These are phyloP conservation scores for Ethmia dodecea DNA, from an alignment of 2,888 invertebrate genomes.

Conservation along the genomic window DNA sequence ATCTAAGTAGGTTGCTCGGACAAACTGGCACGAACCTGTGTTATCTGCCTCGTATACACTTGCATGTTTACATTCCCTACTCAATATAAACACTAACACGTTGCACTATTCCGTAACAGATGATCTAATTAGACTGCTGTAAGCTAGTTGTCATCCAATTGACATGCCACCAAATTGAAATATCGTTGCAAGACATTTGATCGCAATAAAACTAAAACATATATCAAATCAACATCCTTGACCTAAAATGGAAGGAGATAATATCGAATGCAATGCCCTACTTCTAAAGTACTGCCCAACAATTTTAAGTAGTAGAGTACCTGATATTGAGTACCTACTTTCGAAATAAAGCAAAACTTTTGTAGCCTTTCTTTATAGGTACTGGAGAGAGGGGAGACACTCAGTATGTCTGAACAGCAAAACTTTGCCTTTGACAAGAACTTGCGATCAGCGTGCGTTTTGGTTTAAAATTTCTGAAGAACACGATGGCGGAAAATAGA, in stretches of 20 bases:
- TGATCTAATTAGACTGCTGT: neutral
- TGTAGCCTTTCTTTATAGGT: no score
- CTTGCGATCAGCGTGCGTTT: no score
- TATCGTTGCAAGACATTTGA: neutral
- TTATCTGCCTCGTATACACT: constrained; percentile 36
- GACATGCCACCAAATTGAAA: neutral
- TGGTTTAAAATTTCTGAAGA: no score
- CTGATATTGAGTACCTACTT: no score
- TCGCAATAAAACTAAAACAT: neutral
- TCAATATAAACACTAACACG: neutral
- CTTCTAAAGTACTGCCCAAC: no score
- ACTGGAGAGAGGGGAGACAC: no score
- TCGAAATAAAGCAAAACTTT: no score
- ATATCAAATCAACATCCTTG: constrained; percentile 23
- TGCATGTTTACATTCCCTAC: constrained; percentile 35
- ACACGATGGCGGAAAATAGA: no score
- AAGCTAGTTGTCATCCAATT: neutral
- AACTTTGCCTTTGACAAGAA: no score
- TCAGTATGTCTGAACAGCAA: no score
- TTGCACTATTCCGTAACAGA: neutral
- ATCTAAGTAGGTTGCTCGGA: constrained; percentile 65
- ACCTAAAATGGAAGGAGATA: constrained; percentile 26
- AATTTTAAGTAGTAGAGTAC: no score
- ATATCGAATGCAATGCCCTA: constrained; percentile 19
- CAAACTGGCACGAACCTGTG: constrained; percentile 49